Conservation (phyloP, 2,797 vertebrate genomes). For the Oreochromis mossambicus region DNA sequence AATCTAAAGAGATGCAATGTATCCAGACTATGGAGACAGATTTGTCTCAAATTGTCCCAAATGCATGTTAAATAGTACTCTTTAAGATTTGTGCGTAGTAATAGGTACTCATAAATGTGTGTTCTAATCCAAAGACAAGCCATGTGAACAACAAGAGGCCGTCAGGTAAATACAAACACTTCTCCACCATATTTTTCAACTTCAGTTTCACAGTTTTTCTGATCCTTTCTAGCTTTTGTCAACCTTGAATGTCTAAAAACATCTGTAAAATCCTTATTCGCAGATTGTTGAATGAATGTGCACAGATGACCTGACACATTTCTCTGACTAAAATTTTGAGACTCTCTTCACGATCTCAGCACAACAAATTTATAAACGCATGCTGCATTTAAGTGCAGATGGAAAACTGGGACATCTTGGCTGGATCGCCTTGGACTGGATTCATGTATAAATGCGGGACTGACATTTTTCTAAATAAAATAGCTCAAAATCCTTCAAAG, state of each 20-base stretch:
- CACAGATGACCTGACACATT: not conserved
- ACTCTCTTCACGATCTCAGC: not conserved
- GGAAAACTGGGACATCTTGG: not conserved
- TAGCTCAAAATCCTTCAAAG: not conserved
- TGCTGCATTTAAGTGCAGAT: not conserved
- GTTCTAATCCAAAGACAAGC: not conserved
- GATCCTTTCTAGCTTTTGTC: not conserved
- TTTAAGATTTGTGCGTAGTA: not conserved
- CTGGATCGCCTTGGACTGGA: not conserved
- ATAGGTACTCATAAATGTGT: not conserved
- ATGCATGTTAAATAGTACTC: not conserved
- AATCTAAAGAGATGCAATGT: not conserved
- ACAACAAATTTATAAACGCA: not conserved
- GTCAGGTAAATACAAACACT: not conserved
- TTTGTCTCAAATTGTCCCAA: not conserved
- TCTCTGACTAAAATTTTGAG: not conserved
- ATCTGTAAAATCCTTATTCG: not conserved
- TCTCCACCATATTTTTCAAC: not conserved
- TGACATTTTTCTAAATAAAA: not conserved
- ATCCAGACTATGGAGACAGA: not conserved
- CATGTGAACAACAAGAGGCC: not conserved
- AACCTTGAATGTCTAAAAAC: not conserved
- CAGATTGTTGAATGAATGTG: not conserved
- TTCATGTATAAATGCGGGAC: not conserved
- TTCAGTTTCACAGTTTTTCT: not conserved